A percentile compares a stretch with the other conserved stretches of the same genome.
Conservation (phyloP, 1,140 invertebrate genomes). For the Drosophila grimshawi region DNA sequence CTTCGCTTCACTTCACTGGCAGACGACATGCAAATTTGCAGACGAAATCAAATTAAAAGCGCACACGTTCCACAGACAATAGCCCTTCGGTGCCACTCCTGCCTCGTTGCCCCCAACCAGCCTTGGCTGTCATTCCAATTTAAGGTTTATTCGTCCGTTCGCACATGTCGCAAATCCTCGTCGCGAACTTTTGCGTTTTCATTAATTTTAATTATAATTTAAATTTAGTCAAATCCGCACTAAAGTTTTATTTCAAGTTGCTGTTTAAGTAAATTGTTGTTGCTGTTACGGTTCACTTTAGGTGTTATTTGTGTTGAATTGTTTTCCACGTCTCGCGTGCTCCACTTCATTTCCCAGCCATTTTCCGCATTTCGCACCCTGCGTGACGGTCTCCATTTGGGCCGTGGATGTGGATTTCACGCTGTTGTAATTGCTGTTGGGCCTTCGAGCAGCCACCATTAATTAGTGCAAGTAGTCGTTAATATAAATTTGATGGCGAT, state of each 20-base stretch:
- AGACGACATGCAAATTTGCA: conserved; percentile 74
- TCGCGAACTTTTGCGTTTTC: conserved; percentile 43
- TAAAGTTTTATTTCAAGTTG: conserved; percentile 30
- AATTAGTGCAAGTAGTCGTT: conserved; percentile 69
- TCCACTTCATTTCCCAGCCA: conserved; percentile 46
- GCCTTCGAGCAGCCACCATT: conserved; percentile 29
- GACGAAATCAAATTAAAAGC: conserved; percentile 81
- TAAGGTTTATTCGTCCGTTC: conserved; percentile 25
- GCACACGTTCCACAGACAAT: conserved; percentile 65
- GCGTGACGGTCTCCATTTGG: conserved; percentile 63
- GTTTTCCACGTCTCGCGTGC: conserved; percentile 56
- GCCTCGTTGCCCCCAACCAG: background rate
- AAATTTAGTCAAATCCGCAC: conserved; percentile 41
- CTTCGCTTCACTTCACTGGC: background rate
- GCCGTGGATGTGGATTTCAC: conserved; percentile 3
- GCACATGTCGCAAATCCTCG: conserved; percentile 33
- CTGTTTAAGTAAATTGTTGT: conserved; percentile 54
- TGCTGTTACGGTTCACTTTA: conserved; percentile 17
- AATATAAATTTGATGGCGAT: conserved; percentile 73
- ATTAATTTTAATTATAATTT: conserved; percentile 78
- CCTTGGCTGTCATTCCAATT: background rate
- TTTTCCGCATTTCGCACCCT: conserved; percentile 62
- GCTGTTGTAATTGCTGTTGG: conserved; percentile 37
- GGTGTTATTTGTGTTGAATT: conserved; percentile 19
- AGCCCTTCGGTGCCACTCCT: background rate